These are phyloP conservation scores for Phoenicopterus ruber DNA, from an alignment of 2,113 vertebrate species.

Conservation along the genomic window DNA sequence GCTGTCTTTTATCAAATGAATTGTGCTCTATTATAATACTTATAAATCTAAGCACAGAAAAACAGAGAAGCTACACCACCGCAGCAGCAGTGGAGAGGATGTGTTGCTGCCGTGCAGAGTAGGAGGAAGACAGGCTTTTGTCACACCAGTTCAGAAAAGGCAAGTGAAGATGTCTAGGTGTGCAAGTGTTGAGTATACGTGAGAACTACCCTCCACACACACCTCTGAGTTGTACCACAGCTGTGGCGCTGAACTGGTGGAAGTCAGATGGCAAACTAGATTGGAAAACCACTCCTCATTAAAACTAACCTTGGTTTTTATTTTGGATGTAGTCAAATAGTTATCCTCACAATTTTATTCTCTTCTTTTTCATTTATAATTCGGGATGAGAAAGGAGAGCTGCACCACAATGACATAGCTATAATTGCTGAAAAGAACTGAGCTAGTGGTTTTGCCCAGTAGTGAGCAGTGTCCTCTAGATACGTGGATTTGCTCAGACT, in stretches of 20 bases:
- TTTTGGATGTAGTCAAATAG: neutral
- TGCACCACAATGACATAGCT: neutral
- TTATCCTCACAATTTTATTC: neutral
- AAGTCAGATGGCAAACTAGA: neutral
- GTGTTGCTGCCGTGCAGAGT: neutral
- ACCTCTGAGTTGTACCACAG: neutral
- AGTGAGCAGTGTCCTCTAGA: neutral
- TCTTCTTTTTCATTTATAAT: neutral
- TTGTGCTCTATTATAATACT: neutral
- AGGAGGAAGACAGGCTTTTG: neutral
- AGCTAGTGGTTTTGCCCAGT: neutral
- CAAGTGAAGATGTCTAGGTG: neutral
- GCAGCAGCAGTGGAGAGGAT: neutral
- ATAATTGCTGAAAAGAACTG: neutral
- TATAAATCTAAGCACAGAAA: neutral
- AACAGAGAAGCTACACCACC: neutral
- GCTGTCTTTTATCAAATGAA: neutral
- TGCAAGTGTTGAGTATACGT: fast-evolving
- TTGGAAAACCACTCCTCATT: neutral
- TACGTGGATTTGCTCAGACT: neutral
- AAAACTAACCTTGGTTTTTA: neutral
- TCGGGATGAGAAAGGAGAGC: neutral
- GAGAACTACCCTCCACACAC: neutral
- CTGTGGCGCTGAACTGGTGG: neutral
- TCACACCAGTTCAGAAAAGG: neutral